These are phyloP conservation scores for Parnassius mnemosyne DNA, from an alignment of 2,888 invertebrate species.

Conservation along the genomic window DNA sequence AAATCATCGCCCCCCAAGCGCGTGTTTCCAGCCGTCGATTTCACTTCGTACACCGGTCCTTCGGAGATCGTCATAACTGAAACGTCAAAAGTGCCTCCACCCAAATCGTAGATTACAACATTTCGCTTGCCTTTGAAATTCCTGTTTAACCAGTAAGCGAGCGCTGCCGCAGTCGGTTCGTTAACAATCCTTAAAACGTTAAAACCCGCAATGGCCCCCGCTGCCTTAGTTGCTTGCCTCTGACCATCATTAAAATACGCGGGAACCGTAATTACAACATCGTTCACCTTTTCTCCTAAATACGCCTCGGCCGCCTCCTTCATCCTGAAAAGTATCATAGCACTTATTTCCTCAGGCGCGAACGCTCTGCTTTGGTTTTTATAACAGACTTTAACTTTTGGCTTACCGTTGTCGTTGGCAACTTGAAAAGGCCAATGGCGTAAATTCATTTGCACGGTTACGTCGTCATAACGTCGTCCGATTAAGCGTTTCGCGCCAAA, in stretches of 20 bases:
- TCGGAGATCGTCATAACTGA: constrained; percentile 51
- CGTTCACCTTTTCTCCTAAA: constrained; percentile 48
- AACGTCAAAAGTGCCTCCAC: constrained; percentile 64
- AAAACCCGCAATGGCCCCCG: constrained; percentile 57
- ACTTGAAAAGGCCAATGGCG: constrained; percentile 56
- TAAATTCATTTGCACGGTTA: constrained; percentile 56
- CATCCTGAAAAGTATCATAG: constrained; percentile 61
- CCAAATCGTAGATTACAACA: constrained; percentile 59
- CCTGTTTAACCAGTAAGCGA: constrained; percentile 55
- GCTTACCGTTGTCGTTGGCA: constrained; percentile 58
- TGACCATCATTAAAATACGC: constrained; percentile 63
- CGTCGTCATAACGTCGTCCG: constrained; percentile 56
- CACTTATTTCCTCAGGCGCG: constrained; percentile 60
- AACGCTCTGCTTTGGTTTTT: constrained; percentile 49
- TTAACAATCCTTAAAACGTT: constrained; percentile 57
- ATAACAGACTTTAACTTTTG: constrained; percentile 50
- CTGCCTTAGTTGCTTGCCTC: constrained; percentile 54
- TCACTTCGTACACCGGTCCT: constrained; percentile 54
- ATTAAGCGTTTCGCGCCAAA: constrained; percentile 61
- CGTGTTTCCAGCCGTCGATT: constrained; percentile 53
- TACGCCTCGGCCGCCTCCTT: constrained; percentile 57
- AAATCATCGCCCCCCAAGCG: constrained; percentile 64
- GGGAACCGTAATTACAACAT: constrained; percentile 64
- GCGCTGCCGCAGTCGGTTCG: constrained; percentile 62
- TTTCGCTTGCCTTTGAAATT: constrained; percentile 43